Base-by-base conservation (phyloP, 2,797 vertebrate species). In the Champsocephalus gunnari region DNA sequence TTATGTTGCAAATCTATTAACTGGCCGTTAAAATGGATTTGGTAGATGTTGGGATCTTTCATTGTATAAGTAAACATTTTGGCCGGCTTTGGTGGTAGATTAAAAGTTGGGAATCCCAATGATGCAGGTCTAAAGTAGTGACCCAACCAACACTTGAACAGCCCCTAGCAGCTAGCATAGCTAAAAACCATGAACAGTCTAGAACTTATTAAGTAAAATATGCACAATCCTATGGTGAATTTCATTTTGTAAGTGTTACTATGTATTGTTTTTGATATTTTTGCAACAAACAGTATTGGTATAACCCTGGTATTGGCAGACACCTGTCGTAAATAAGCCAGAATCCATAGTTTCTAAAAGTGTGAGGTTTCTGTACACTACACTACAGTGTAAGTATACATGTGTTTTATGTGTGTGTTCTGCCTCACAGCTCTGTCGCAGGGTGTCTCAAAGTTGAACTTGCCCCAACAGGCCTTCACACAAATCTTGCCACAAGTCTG, bases 391-490 rank as follows among this genome's bases (percentile, higher is more conserved):
- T 19, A 44, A 38, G 34, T 69, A 21, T 53, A n/a, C 49, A 54
- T 16, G 11, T 43, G 34, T 16, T 58, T 50, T 28, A 16, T 59
- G 12, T 67, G 38, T 66, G 48, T 57, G 53, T 9, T 9, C 43
- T 66, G 43, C 68, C 38, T 72, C 49, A 16, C 48, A 54, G 41
- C 38, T 67, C 49, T 62, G 62, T 62, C 0, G 8, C 38, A 44
- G n/a, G 62, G 55, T 38, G 55, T 79, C 55, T 38, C 71, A 53
- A 11, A 76, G 62, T 54, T 75, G 50, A 71, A 82, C 71, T 77
- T 70, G 44, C 38, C 66, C 71, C 69, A 41, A 38, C 59, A 83
- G 81, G 78, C 84, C 83, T 67, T 77, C 73, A 71, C 68, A 79
- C 74, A 62, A 12, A 58, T 78, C 48, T 66, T 53, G 62, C 49